Evolutionary conservation across 2,888 invertebrate genomes (phyloP), one percentile per base, ranked within the genome.

Genomic region (Eutolmus rufibarbis): DNA sequence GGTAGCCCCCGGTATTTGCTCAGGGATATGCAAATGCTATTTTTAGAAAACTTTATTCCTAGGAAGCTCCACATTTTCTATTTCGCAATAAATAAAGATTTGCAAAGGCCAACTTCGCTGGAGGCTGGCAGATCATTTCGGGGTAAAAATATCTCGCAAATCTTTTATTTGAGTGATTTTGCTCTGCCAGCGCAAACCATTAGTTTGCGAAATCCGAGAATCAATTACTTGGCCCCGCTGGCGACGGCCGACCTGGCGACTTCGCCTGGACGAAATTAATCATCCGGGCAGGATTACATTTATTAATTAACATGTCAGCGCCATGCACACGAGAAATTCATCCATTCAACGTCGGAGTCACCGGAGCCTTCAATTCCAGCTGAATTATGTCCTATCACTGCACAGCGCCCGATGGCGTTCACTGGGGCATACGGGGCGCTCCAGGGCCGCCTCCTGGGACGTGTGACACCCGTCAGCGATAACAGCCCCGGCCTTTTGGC

Each of bases 301-400:
- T 79, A 79, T 46, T 79, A 79, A 79, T 79, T 79, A 79, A 51
- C 51, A 79, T 79, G 79, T 79, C 79, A 79, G 79, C 79, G 14
- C 23, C 66, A 66, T 23, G 79, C 79, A 79, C 79, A 79, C 79
- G 79, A 23, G 51, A 40, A 79, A 79, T 31, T 79, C 79, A 79
- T 79, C 79, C 51, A 79, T 79, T 51, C 79, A 51, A 79, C 31
- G 51, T 46, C 79, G 51, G 31, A 79, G 79, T 31, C 79, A 31
- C 31, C 51, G 78, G 51, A 79, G 31, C 79, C 31, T 51, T 79
- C 79, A 79, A 51, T 79, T 79, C 51, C 5, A 28, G 28, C 28
- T 79, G 51, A 79, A 79, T 51, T 79, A 79, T 51, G 56, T 28
- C 79, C 28, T 28, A 28, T 51, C 23, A 76, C n/a, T 76, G 76